Evolutionary conservation across 2,888 invertebrate genomes (phyloP), one percentile per base, ranked within the genome.

Genomic region (Protophormia terraenovae): DNA sequence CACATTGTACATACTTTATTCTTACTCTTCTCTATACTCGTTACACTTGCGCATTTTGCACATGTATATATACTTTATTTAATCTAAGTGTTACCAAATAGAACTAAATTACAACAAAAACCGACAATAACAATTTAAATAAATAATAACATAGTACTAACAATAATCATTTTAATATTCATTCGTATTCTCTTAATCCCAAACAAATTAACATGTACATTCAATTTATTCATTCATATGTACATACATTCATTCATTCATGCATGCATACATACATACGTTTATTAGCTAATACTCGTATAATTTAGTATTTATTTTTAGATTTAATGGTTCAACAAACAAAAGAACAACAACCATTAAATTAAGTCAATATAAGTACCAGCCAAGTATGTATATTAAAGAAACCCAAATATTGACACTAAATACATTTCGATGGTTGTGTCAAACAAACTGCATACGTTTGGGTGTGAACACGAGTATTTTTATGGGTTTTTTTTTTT

Each of bases 251-350:
- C 7, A 12, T 45, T 58, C 14, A 6, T 29, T 64, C 6, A 12
- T 32, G 29, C 7, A 7, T 0, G 27, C 19, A 27, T 8, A 47
- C 12, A 10, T 27, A 24, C 24, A 16, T 27, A 67, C 8, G 2
- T n/a, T n/a, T n/a, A n/a, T n/a, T n/a, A n/a, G n/a, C n/a, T n/a
- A n/a, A n/a, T n/a, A n/a, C n/a, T n/a, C n/a, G n/a, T n/a, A n/a
- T n/a, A n/a, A n/a, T n/a, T n/a, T n/a, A n/a, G n/a, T 72, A 41
- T 76, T 80, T 73, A 19, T 80, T n/a, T n/a, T 45, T 47, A 66
- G 66, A 69, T 71, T 76, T 76, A 76, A 76, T 82, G 82, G 75
- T 71, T 71, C 29, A 41, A 55, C 45, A 71, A 71, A 82, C 53
- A 76, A 62, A 76, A 32, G 64, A 72, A 24, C 64, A 67, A 16